These are phyloP conservation scores for Sebastes baramenuke DNA, from an alignment of 2,797 vertebrate genomes.

Conservation along the genomic window DNA sequence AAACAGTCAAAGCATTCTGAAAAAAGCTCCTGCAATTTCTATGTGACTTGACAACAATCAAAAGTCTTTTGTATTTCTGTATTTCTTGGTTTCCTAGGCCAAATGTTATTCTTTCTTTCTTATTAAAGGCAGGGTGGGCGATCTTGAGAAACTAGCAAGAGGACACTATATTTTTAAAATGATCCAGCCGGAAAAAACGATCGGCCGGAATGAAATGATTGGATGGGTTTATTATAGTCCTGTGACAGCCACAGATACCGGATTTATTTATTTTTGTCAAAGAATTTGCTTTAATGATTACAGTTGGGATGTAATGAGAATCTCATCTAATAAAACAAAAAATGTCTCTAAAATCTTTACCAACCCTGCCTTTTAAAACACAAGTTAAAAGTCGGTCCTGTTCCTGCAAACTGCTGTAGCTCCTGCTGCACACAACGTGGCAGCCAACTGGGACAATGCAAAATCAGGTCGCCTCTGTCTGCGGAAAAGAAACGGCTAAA, in stretches of 20 bases:
- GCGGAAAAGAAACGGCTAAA: conserved; percentile 72
- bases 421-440: conserved; percentile 34
- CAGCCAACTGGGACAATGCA: conserved; percentile 78
- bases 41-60: not conserved
- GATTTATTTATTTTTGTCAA: no score
- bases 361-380: not conserved
- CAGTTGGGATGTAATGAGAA: no score
- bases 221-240: no score
- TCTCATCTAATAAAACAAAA: no score
- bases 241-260: no score
- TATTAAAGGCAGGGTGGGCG: not conserved
- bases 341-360: no score
- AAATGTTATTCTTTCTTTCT: not conserved
- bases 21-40: not conserved
- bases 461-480: conserved; percentile 83
- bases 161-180: no score
- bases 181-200: no score
- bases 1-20: not conserved
- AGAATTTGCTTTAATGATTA: no score
- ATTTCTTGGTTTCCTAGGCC: not conserved
- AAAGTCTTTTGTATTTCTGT: not conserved
- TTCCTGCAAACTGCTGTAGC: conserved; percentile 18
- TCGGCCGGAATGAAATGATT: no score
- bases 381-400: not conserved
- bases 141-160: no score